Percentiles rank a stretch among this genome's conserved stretches.
Conservation (phyloP, 2,888 invertebrate species). For the Himalopsyche kuldschensis region DNA sequence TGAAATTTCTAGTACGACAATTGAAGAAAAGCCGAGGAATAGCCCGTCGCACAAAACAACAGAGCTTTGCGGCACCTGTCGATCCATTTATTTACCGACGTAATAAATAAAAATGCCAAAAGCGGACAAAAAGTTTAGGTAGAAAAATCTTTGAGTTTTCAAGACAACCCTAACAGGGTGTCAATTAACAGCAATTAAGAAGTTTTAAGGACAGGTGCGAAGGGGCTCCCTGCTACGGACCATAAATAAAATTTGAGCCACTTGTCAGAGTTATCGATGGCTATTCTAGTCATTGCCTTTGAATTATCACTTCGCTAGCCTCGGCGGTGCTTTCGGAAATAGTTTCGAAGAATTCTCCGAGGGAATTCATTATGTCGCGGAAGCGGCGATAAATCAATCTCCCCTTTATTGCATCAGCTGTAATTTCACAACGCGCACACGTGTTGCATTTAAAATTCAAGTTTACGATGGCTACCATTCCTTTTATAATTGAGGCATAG, state of each 20-base stretch:
- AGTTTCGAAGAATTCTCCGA: not conserved
- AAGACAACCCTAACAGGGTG: conserved; percentile 7
- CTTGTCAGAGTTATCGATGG: conserved; percentile 6
- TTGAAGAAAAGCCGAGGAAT: not conserved
- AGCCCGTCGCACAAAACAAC: not conserved
- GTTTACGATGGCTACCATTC: not conserved
- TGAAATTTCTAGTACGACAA: not conserved
- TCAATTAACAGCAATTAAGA: conserved; percentile 35
- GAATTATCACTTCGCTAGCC: not conserved
- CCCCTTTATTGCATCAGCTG: not conserved
- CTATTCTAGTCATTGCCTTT: conserved; percentile 3
- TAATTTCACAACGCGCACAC: not conserved
- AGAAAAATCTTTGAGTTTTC: not conserved
- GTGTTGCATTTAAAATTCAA: not conserved
- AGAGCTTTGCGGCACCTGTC: not conserved
- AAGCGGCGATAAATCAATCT: not conserved
- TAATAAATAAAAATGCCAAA: not conserved
- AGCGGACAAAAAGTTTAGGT: not conserved
- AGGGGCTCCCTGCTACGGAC: not conserved
- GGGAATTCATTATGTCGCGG: not conserved
- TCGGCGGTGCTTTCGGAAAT: not conserved
- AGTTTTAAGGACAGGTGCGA: conserved; percentile 9
- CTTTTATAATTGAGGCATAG: not conserved
- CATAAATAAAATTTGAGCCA: conserved; percentile 13
- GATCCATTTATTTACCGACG: not conserved